Base-by-base conservation (phyloP, 2,797 vertebrate species). In the Mus minutoides region DNA sequence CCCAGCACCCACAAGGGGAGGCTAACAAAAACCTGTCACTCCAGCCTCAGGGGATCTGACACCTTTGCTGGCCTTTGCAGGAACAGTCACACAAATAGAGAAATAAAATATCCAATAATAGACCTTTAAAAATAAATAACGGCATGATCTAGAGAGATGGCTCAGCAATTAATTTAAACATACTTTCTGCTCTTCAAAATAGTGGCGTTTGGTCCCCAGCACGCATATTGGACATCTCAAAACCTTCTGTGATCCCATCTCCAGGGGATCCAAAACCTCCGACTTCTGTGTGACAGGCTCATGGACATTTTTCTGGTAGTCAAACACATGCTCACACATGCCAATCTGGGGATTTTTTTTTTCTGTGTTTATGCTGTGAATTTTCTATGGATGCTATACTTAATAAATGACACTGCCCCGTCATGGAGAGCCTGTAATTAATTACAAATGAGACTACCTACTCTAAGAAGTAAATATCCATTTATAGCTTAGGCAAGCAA, bases 401-500 rank as follows among this genome's bases (percentile, higher is more conserved):
- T 71, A 2, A 73, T 31, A 34, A 8, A 64, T 22, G 31, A 5
- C 73, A 62, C 26, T 17, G 0, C 34, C 6, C 46, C n/a, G 62
- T 78, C 62, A 58, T 40, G 77, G 82, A 92, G 49, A 82, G 26
- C 56, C 80, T 79, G 64, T 82, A 92, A 88, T 31, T 26, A 52
- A 86, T 31, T 26, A 52, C 37, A 87, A 87, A 78, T 46, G 11
- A 40, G 21, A 71, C 2, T 40, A 37, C 78, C 62, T 52, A 76
- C 17, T 71, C 62, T 88, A 91, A 93, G 49, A 92, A 95, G 43
- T 71, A 90, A 83, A 83, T 94, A 69, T 21, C 46, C 62, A 31
- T 43, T 88, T 90, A 60, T 37, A 95, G 79, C 92, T 73, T 37
- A 95, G 60, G 77, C 34, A 67, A 93, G 90, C 49, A 62, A 82